A percentile compares a stretch with the other conserved stretches of the same genome.
These are phyloP conservation scores for Nothoprocta pentlandii DNA, from an alignment of 2,113 vertebrate genomes.

Conservation along the genomic window DNA sequence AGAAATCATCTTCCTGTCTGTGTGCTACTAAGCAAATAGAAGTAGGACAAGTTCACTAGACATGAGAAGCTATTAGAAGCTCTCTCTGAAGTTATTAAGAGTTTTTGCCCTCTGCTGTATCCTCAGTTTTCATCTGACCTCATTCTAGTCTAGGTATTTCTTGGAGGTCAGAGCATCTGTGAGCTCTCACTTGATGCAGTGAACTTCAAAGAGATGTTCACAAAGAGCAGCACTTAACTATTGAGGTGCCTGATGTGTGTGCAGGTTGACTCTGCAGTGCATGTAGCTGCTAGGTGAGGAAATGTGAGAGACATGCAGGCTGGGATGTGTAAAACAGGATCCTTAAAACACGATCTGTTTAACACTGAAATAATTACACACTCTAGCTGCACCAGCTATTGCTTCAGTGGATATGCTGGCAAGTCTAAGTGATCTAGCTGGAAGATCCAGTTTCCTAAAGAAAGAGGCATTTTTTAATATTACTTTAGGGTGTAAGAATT, in stretches of 20 bases:
- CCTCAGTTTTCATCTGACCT: not conserved
- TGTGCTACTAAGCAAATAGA: not conserved
- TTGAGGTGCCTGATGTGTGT: accelerated
- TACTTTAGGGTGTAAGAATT: not conserved
- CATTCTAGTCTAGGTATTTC: not conserved
- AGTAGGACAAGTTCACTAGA: not conserved
- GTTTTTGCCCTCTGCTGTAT: not conserved
- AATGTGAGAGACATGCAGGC: not conserved
- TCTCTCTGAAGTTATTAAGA: not conserved
- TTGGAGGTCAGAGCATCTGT: not conserved
- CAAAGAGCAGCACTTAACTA: not conserved
- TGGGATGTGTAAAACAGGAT: not conserved
- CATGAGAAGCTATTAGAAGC: not conserved
- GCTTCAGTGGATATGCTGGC: not conserved
- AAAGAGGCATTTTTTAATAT: not conserved
- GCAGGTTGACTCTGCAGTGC: not conserved
- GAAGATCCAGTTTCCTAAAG: constrained; percentile 20
- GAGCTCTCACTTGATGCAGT: not conserved
- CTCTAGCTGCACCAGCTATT: not conserved
- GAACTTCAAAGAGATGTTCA: not conserved
- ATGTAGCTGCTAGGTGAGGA: accelerated
- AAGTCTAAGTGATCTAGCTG: not conserved
- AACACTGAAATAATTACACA: not conserved
- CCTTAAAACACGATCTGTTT: not conserved
- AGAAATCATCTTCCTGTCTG: not conserved